A percentile compares a stretch with the other conserved stretches of the same genome.
phyloP scores from a whole-genome alignment of 2,888 invertebrate genomes.

The Brachyopa scutellaris region DNA sequence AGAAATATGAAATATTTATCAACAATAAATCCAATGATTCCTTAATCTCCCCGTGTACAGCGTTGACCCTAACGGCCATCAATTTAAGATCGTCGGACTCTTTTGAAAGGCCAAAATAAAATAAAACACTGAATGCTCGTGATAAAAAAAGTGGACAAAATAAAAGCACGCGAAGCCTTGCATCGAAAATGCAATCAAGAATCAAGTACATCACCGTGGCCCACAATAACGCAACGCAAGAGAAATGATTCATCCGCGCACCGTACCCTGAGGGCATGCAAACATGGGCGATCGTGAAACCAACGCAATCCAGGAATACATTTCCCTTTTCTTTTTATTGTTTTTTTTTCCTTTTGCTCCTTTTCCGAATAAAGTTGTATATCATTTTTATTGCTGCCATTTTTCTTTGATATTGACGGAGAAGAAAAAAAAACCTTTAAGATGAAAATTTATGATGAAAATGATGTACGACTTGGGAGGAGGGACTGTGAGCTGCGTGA shows the following conservation, averaged over 20 bases:
- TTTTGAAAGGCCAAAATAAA: constrained; percentile 24
- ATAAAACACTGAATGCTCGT: too few relatives aligned
- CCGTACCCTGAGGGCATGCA: constrained; percentile 53
- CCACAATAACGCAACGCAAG: constrained; percentile 22
- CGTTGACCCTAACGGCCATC: constrained; percentile 64
- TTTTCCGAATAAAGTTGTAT: constrained; percentile 71
- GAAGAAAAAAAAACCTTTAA: constrained; percentile 2
- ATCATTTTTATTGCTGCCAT: constrained; percentile 73
- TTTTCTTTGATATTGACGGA: constrained; percentile 62
- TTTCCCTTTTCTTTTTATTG: neutral
- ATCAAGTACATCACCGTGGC: constrained; percentile 68
- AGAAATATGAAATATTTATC: too few relatives aligned
- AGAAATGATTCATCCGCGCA: constrained; percentile 64
- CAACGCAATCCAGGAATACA: constrained; percentile 36
- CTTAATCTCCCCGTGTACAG: constrained; percentile 37
- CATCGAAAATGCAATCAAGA: constrained; percentile 60
- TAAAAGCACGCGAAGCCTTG: neutral
- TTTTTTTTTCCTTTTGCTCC: constrained; percentile 17
- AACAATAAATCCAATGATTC: constrained; percentile 22
- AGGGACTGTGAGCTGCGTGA: constrained; percentile 9
- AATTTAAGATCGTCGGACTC: constrained; percentile 47
- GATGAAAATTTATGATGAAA: constrained; percentile 53
- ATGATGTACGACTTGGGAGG: constrained; percentile 27
- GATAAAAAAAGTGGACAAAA: too few relatives aligned
- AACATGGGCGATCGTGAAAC: constrained; percentile 58